Base-by-base conservation (phyloP, 2,888 invertebrate species). In the Saturnia pavonia region DNA sequence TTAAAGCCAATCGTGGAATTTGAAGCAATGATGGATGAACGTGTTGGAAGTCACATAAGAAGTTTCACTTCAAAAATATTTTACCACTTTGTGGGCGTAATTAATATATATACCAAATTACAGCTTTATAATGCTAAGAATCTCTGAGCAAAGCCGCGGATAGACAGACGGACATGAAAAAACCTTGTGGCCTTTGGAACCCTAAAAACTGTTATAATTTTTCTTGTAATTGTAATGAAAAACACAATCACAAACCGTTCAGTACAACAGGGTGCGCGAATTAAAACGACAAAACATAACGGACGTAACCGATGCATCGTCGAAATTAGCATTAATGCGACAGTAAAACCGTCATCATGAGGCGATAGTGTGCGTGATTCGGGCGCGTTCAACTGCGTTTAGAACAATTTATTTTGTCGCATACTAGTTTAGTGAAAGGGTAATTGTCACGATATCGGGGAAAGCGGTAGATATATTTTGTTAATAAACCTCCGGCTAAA, bases 281-380 rank as follows among this genome's bases (percentile, higher is more conserved):
- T 82, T 81, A 80, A 82, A 82, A 82, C 84, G 83, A 83, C 80
- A 78, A 74, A 82, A 72, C 73, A 74, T 78, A 78, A 78, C 77
- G 72, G 71, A 71, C 75, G 76, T 74, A 71, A 69, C 67, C 77
- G 82, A 84, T 84, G 84, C 84, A 84, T 80, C 83, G 78, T 81
- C 82, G 54, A 54, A 70, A 70, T 70, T 70, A 70, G 70, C 70
- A 70, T 68, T 71, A 71, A 71, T 68, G 63, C 40, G 57, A 63
- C 48, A 45, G 63, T 71, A 71, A 71, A 71, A 22, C 68, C 68
- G 71, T 71, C 71, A 48, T 75, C 84, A 68, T 65, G 74, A 77
- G 75, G 77, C 80, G 80, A 82, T 81, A 77, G 77, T 78, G 77
- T 78, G 76, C 81, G 78, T 82, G 81, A 81, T 82, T 82, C 78